Conservation (phyloP, 2,797 vertebrate genomes). For the Eutrigla gurnardus region DNA sequence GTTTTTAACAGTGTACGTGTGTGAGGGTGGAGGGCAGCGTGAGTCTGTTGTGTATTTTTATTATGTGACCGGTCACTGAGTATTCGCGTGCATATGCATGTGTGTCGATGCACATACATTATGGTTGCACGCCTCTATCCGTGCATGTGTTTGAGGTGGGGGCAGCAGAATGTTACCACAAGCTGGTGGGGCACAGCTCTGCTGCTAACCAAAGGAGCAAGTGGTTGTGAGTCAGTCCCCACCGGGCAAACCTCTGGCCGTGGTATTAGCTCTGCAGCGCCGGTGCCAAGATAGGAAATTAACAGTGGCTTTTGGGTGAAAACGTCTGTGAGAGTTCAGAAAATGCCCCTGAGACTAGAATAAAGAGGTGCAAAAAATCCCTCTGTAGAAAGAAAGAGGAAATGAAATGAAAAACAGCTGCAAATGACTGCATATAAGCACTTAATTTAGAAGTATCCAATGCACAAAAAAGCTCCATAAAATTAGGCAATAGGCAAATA, state of each 20-base stretch:
- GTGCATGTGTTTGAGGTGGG: constrained; percentile 60
- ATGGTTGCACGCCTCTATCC: constrained; percentile 19
- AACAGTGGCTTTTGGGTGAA: constrained; percentile 75
- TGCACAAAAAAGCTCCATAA: constrained; percentile 29
- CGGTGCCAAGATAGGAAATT: constrained; percentile 74
- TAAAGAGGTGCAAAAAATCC: constrained; percentile 66
- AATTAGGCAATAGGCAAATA: constrained; percentile 33
- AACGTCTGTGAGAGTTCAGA: constrained; percentile 68
- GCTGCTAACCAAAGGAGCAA: constrained; percentile 75
- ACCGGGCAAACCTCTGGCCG: constrained; percentile 70
- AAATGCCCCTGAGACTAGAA: constrained; percentile 65
- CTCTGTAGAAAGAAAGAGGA: constrained; percentile 53
- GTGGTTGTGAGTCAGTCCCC: constrained; percentile 81
- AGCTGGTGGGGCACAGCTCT: constrained; percentile 73
- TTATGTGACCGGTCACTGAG: constrained; percentile 57
- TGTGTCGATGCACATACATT: constrained; percentile 28
- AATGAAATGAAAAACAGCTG: constrained; percentile 64
- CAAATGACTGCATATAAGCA: constrained; percentile 33
- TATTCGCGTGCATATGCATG: constrained; percentile 39
- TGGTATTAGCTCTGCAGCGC: constrained; percentile 61
- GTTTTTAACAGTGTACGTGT: constrained; percentile 64
- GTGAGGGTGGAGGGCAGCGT: constrained; percentile 61
- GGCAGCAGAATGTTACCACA: constrained; percentile 75
- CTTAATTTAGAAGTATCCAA: constrained; percentile 50
- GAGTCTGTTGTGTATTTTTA: constrained; percentile 72